Conservation (phyloP, 2,797 vertebrate species). For the Rhyacichthys aspro region DNA sequence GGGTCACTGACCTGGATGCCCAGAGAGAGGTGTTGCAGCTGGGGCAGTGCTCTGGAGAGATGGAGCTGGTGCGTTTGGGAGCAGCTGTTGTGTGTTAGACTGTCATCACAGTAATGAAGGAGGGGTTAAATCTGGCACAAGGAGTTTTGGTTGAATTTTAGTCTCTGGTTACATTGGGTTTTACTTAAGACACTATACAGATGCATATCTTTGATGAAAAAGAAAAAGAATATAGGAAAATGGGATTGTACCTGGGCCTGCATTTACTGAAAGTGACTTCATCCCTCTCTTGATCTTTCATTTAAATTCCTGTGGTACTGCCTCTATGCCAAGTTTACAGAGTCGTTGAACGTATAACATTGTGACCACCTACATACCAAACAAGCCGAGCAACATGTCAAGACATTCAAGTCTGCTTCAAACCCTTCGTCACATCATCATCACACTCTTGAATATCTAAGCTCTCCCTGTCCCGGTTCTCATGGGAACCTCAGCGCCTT, state of each 20-base stretch:
- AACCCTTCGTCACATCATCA: conserved; percentile 49
- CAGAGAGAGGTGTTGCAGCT: conserved; percentile 89
- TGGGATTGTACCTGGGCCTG: background rate
- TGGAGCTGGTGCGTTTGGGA: conserved; percentile 42
- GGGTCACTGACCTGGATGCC: conserved; percentile 88
- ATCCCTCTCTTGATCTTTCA: background rate
- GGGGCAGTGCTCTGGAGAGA: conserved; percentile 65
- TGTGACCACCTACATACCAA: conserved; percentile 5
- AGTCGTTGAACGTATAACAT: conserved; percentile 3
- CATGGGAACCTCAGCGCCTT: conserved; percentile 72
- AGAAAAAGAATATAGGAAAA: background rate
- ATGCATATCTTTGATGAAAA: background rate
- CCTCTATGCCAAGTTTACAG: background rate
- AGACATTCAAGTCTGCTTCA: conserved; percentile 31
- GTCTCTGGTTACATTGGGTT: conserved; percentile 37
- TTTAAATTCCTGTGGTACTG: background rate
- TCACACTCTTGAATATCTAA: conserved; percentile 45
- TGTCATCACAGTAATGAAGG: conserved; percentile 69
- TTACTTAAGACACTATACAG: conserved; percentile 12
- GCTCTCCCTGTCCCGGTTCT: conserved; percentile 54
- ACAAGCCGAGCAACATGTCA: conserved; percentile 14
- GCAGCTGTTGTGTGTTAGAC: conserved; percentile 80
- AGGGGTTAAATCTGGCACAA: conserved; percentile 42
- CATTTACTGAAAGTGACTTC: background rate
- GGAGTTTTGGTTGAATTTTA: conserved; percentile 35